phyloP scores from a whole-genome alignment of 2,888 invertebrate genomes.

The Drosophila stalkeri region DNA sequence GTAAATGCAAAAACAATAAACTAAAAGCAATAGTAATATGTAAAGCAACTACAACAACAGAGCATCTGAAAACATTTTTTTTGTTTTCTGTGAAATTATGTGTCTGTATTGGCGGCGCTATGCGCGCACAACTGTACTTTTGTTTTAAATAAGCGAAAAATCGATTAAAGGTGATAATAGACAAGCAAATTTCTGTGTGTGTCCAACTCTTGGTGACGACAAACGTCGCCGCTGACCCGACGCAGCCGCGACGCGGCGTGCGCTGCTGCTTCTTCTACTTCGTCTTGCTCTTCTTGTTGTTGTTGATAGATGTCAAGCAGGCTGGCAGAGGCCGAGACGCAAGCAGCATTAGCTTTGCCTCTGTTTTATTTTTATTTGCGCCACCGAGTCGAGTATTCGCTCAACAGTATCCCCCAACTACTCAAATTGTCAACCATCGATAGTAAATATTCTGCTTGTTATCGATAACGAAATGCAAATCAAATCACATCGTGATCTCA shows the following conservation, averaged over 20 bases:
- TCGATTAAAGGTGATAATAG: constrained; percentile 83
- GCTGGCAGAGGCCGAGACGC: constrained; percentile 3
- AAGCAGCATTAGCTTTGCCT: constrained; percentile 19
- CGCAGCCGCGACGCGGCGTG: constrained; percentile 30
- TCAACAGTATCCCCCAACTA: constrained; percentile 35
- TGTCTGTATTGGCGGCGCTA: constrained; percentile 29
- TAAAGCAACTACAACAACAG: constrained; percentile 52
- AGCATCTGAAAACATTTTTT: constrained; percentile 59
- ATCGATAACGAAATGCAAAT: constrained; percentile 38
- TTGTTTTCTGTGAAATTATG: neutral
- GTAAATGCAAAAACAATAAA: constrained; percentile 82
- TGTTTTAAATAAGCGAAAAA: constrained; percentile 82
- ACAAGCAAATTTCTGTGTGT: constrained; percentile 79
- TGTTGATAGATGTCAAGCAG: constrained; percentile 15
- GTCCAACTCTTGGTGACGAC: constrained; percentile 71
- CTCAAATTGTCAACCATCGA: constrained; percentile 27
- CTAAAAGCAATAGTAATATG: constrained; percentile 79
- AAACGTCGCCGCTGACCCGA: constrained; percentile 60
- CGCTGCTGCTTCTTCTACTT: neutral
- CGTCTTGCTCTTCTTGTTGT: constrained; percentile 21
- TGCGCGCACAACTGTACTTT: constrained; percentile 79
- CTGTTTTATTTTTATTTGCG: constrained; percentile 30
- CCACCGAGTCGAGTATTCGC: constrained; percentile 23
- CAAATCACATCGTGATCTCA: constrained; percentile 5
- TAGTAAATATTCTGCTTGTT: constrained; percentile 17